phyloP scores from a whole-genome alignment of 1,140 invertebrate species.

The Eumaeus atala region DNA sequence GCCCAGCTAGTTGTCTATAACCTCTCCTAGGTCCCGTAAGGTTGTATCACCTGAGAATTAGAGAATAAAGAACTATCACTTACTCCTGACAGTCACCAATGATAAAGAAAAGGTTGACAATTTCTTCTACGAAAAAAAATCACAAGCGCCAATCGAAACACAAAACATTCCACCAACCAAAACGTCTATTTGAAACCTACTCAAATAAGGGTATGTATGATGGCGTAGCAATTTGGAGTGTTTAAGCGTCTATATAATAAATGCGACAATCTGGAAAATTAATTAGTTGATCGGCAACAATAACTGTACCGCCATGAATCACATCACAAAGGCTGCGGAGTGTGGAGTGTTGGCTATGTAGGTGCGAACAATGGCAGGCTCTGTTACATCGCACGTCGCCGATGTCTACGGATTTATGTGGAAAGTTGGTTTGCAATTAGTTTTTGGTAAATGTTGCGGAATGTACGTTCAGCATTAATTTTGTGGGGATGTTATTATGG shows the following conservation, averaged over 20 bases:
- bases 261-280: conserved; percentile 40
- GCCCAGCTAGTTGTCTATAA: too few species aligned
- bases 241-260: conserved; percentile 23
- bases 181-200: background rate
- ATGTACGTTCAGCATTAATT: conserved; percentile 24
- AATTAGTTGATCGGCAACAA: conserved; percentile 52
- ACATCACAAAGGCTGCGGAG: conserved; percentile 39
- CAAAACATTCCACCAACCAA: background rate
- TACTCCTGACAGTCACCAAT: too few species aligned
- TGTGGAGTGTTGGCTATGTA: conserved; percentile 32
- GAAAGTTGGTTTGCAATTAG: conserved; percentile 58
- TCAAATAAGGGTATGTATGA: conserved; percentile 4
- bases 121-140: too few species aligned
- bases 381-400: conserved; percentile 29
- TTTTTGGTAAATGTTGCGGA: conserved; percentile 35
- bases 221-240: conserved; percentile 23
- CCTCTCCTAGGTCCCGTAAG: too few species aligned
- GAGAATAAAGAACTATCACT: too few species aligned
- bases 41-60: too few species aligned
- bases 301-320: conserved; percentile 51
- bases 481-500: conserved; percentile 11
- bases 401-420: conserved; percentile 46
- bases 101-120: too few species aligned
- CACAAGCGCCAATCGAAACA: too few species aligned
- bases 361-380: conserved; percentile 48